Evolutionary conservation across 2,113 vertebrate species (phyloP).

Genomic region (Brachyistius frenatus): DNA sequence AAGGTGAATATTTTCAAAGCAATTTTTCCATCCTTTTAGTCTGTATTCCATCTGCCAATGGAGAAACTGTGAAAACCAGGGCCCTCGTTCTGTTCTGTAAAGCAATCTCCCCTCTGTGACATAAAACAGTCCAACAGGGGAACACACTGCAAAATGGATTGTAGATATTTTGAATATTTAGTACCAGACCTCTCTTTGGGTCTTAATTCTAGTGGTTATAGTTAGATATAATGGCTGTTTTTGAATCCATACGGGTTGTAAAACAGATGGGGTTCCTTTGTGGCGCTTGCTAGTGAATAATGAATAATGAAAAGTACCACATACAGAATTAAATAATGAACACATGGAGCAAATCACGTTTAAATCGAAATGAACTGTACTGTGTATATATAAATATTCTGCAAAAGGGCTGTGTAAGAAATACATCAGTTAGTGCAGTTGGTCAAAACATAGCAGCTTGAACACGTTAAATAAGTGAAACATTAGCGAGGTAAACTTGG

Average conservation of each 20-base stretch:
- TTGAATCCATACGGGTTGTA: not conserved
- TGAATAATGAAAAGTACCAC: not conserved
- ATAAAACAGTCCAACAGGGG: not conserved
- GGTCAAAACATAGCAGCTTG: no score
- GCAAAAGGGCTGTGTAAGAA: not conserved
- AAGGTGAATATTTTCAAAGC: not conserved
- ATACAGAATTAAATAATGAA: conserved; percentile 14
- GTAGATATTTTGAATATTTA: not conserved
- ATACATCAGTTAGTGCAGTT: not conserved
- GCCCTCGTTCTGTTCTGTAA: not conserved
- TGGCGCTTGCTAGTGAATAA: not conserved
- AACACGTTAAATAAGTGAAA: no score
- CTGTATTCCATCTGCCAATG: conserved; percentile 21
- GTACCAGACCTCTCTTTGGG: no score
- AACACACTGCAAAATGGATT: not conserved
- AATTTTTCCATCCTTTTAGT: conserved; percentile 19
- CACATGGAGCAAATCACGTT: no score
- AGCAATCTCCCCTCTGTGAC: not conserved
- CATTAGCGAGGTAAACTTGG: no score
- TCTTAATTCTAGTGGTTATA: no score
- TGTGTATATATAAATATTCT: not conserved
- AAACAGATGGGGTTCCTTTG: not conserved
- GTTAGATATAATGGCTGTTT: not conserved
- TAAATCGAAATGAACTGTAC: not conserved
- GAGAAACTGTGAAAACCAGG: conserved; percentile 23